phyloP scores from a whole-genome alignment of 1,140 invertebrate genomes.

The Drosophila truncata region DNA sequence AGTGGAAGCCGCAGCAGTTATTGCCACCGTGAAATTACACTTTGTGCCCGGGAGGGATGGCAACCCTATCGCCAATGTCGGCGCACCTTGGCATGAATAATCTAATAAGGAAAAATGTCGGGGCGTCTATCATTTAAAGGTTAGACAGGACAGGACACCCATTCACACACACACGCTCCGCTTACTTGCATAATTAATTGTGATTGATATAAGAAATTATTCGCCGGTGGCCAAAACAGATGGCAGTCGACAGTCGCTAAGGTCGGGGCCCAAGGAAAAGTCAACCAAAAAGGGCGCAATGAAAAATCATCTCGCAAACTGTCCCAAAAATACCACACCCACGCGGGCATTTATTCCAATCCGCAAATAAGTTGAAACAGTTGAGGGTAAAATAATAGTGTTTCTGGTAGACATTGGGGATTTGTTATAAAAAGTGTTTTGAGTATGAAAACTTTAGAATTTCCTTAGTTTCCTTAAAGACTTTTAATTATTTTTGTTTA shows the following conservation, averaged over 20 bases:
- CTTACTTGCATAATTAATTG: constrained; percentile 73
- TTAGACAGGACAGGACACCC: constrained; percentile 6
- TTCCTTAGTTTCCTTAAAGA: too few species aligned
- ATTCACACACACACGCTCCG: constrained; percentile 6
- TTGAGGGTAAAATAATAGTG: neutral
- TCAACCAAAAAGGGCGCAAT: constrained; percentile 54
- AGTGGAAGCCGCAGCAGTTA: constrained; percentile 20
- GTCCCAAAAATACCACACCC: constrained; percentile 58
- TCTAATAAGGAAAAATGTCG: constrained; percentile 73
- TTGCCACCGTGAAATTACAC: constrained; percentile 67
- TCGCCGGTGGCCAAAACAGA: constrained; percentile 67
- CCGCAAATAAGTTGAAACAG: constrained; percentile 7
- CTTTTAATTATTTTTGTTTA: neutral
- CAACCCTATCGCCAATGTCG: constrained; percentile 36
- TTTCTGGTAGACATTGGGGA: too few species aligned
- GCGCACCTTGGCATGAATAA: constrained; percentile 67
- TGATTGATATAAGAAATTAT: constrained; percentile 83
- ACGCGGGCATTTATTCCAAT: constrained; percentile 35
- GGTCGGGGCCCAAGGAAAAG: constrained; percentile 19
- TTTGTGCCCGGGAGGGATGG: constrained; percentile 49
- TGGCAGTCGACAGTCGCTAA: constrained; percentile 33
- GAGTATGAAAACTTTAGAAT: neutral
- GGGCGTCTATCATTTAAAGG: constrained; percentile 62
- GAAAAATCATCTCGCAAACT: constrained; percentile 81
- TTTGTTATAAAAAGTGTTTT: neutral